Evolutionary conservation across 2,888 invertebrate genomes (phyloP).

Genomic region (Euplexia lucipara): DNA sequence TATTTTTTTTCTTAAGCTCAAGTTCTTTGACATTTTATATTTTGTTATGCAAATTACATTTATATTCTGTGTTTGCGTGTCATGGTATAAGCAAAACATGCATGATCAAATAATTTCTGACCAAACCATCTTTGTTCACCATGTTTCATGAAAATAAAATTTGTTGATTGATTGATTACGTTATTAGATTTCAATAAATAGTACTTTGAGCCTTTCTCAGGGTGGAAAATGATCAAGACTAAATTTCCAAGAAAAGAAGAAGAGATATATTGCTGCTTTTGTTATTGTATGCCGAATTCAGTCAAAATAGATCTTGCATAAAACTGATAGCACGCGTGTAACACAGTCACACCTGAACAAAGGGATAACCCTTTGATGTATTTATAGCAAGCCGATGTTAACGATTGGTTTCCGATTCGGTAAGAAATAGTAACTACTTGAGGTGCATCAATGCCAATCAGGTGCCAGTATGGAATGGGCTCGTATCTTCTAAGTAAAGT

Average conservation of each 20-base stretch:
- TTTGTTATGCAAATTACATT: no score
- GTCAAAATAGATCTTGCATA: no score
- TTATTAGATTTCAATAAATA: no score
- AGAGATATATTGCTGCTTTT: not conserved
- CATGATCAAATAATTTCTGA: no score
- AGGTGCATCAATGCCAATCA: constrained; percentile 41
- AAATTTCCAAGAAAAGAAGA: not conserved
- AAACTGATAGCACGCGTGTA: not conserved
- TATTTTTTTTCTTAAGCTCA: no score
- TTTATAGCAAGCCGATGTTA: constrained; percentile 37
- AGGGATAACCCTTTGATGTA: constrained; percentile 38
- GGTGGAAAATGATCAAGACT: not conserved
- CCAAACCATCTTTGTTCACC: no score
- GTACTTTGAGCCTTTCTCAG: not conserved
- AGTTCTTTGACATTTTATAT: no score
- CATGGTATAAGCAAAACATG: no score
- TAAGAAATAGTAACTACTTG: constrained; percentile 39
- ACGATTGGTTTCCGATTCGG: constrained; percentile 38
- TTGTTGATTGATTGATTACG: no score
- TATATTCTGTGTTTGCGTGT: no score
- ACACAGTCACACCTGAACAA: not conserved
- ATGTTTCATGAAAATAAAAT: no score
- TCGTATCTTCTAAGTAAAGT: constrained; percentile 27
- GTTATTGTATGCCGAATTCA: not conserved
- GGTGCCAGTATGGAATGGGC: constrained; percentile 30